A percentile compares a stretch with the other conserved stretches of the same genome.
Conservation (phyloP, 2,797 vertebrate genomes). For the Apodemus agrarius region DNA sequence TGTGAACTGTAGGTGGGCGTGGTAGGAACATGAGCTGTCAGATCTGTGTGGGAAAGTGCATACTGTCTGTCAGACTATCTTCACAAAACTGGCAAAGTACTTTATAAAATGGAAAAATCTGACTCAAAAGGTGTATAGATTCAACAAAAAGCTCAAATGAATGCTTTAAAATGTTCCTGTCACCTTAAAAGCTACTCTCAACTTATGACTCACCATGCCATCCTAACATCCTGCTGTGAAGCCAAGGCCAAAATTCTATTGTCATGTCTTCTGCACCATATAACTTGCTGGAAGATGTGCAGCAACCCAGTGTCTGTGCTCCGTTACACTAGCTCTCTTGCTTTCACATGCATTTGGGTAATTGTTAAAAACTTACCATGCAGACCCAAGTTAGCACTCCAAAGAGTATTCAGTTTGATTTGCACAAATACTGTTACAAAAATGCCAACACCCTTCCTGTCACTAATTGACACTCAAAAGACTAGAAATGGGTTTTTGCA, state of each 20-base stretch:
- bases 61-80: constrained; percentile 70
- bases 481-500: background rate
- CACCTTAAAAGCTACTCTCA: constrained; percentile 26
- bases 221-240: background rate
- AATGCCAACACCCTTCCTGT: background rate
- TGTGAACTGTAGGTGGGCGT: constrained; percentile 70
- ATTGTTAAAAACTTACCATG: background rate
- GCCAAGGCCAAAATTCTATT: background rate
- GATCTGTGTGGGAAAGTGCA: constrained; percentile 73
- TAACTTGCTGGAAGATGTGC: background rate
- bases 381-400: background rate
- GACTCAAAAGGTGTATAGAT: constrained; percentile 66
- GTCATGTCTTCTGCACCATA: background rate
- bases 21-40: constrained; percentile 71
- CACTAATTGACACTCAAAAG: background rate
- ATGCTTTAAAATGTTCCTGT: constrained; percentile 51
- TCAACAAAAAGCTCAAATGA: constrained; percentile 60
- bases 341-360: background rate
- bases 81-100: constrained; percentile 58
- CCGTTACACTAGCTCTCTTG: background rate
- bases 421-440: background rate
- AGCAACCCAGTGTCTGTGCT: background rate
- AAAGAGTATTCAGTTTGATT: background rate
- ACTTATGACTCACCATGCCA: constrained; percentile 7
- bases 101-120: constrained; percentile 70